These are phyloP conservation scores for Xyrauchen texanus DNA, from an alignment of 2,113 vertebrate species.

Conservation along the genomic window DNA sequence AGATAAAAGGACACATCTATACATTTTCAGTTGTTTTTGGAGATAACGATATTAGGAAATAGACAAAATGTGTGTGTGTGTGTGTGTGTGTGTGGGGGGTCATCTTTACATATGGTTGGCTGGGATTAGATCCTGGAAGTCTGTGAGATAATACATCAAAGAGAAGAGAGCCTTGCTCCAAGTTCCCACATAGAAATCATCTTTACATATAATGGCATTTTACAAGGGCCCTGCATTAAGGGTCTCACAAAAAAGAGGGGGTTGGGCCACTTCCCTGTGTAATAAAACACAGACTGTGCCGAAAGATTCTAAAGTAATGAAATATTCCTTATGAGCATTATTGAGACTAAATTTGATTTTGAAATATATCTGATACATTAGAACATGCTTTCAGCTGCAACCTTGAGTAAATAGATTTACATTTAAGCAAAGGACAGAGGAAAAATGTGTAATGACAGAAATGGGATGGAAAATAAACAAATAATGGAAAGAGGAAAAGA, in stretches of 20 bases:
- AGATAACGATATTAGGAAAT: conserved; percentile 44
- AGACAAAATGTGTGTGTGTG: neutral
- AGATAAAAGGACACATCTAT: neutral
- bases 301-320: conserved; percentile 46
- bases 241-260: conserved; percentile 38
- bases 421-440: conserved; percentile 19
- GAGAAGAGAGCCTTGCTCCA: conserved; percentile 58
- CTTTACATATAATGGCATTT: conserved; percentile 61
- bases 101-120: conserved; percentile 58
- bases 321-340: conserved; percentile 14
- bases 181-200: conserved; percentile 62
- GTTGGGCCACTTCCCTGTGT: conserved; percentile 35
- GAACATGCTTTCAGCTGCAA: neutral
- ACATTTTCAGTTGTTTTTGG: neutral
- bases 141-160: conserved; percentile 78
- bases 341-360: neutral
- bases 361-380: neutral
- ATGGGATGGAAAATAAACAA: neutral
- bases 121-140: conserved; percentile 72
- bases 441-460: neutral
- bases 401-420: neutral
- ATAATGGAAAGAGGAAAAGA: neutral
- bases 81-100: neutral
- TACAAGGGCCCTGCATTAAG: conserved; percentile 50
- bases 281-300: conserved; percentile 35